Percentiles rank a stretch among this genome's conserved stretches.
phyloP scores from a whole-genome alignment of 2,113 vertebrate species.

The Hystrix cristata region DNA sequence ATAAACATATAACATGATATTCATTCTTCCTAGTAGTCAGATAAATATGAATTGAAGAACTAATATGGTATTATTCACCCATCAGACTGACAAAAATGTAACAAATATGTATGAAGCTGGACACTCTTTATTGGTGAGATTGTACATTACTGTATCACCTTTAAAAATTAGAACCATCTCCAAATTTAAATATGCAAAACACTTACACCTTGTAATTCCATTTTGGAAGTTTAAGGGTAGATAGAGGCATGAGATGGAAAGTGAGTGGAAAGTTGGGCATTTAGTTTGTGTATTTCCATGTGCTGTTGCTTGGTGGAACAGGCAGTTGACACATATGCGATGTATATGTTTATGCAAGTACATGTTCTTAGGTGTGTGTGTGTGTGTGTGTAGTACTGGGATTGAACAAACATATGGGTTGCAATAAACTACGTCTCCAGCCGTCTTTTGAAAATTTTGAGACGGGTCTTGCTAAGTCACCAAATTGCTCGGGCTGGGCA shows the following conservation, averaged over 20 bases:
- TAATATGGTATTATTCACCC: background rate
- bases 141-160: background rate
- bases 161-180: background rate
- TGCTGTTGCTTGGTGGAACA: background rate
- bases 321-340: background rate
- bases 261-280: background rate
- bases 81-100: background rate
- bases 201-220: background rate
- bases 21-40: background rate
- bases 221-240: background rate
- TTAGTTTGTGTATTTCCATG: background rate
- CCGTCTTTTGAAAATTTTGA: background rate
- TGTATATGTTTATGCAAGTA: background rate
- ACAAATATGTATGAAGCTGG: background rate
- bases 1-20: background rate
- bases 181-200: background rate
- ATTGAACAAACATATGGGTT: background rate
- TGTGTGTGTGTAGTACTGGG: background rate
- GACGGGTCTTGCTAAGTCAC: background rate
- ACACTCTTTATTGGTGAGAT: background rate
- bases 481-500: background rate
- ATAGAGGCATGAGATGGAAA: background rate
- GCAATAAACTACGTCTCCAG: background rate
- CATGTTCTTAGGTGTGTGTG: too few relatives aligned
- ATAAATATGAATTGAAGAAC: slow-evolving; percentile 28